Base-by-base conservation (phyloP, 1,140 invertebrate species). In the Caerostris darwini region DNA sequence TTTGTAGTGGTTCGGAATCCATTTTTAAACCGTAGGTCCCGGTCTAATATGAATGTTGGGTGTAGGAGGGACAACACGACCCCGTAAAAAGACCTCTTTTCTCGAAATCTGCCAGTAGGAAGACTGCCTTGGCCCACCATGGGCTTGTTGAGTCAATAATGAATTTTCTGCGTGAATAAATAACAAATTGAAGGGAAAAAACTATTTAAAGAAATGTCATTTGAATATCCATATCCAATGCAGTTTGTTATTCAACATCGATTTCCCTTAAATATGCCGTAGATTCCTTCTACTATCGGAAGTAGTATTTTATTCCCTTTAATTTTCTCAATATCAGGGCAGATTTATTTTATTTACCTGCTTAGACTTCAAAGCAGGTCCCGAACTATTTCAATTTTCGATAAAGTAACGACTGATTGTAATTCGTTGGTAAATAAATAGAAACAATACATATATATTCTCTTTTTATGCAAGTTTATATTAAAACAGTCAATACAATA, bases 201-300 rank as follows among this genome's bases (percentile, higher is more conserved):
- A 34, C 71, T 77, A 77, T 14, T 77, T 77, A 50, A 77, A 77
- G 50, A 77, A 77, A 77, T 10, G 34, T 77, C 71, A 34, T 53
- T 77, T 53, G 53, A 53, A 77, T 77, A 19, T 77, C 71, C 71
- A 77, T 77, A 77, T 50, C 71, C 71, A 77, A 77, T 14, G 71
- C 71, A 53, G 53, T 77, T 77, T 77, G 34, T 77, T 77, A 77
- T 77, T 77, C 71, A 77, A 12, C 53, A 77, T 77, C 71, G 71
- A 77, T 77, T 77, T 77, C 34, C 53, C 8, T 50, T 77, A 34
- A 50, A 12, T 77, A 77, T 53, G n/a, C n/a, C 34, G 3, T 19
- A 71, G 19, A 7, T 71, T 71, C 71, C 14, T 77, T 50, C 53
- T 77, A 34, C 50, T 77, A 77, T 50, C 34, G 71, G 50, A 50